Base-by-base conservation (phyloP, 2,113 vertebrate genomes). In the Quiscalus mexicanus region DNA sequence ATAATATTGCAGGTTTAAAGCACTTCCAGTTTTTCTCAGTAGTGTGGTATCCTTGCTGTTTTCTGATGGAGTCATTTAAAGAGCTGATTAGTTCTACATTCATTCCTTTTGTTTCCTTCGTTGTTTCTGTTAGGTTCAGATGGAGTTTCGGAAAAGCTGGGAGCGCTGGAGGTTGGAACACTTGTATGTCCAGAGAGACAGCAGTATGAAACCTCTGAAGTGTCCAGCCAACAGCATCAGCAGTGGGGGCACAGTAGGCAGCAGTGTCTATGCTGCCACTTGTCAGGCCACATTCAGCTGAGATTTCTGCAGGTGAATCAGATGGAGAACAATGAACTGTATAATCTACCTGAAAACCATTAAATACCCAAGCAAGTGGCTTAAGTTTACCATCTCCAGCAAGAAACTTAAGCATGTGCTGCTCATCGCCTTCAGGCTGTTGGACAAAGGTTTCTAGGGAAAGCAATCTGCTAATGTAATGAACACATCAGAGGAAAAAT, bases 91-190 rank as follows among this genome's bases (percentile, higher is more conserved):
- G 60, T 94, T 78, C 62, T 56, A 20, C 87, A 60, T 92, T 92
- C 25, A 56, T 76, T 90, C 31, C 30, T 83, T 92, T 95, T 76
- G 23, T 94, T 93, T 94, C 47, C 76, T 95, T 25, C 47, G 95
- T 87, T 93, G 47, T 45, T 93, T 73, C 6, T 25, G 75, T 59
- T 97, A 98, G 98, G 98, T 98, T 96, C 98, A 98, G 95, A 96
- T 97, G 96, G 98, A 98, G 85, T 98, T 98, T 96, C 98, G 97
- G 88, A 98, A 97, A 95, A 98, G 97, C 95, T 98, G 98, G 98
- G 98, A 98, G 56, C 98, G 98, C 86, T 98, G 98, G 98, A 96
- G 95, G 53, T 76, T 98, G 27, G 97, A 98, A 76, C 98, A 97
- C 63, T 70, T 98, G 22, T 97, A 96, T n/a, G 91, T 96, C 52